A percentile compares a stretch with the other conserved stretches of the same genome.
Conservation (phyloP, 2,888 invertebrate genomes). For the Formica aserva region DNA sequence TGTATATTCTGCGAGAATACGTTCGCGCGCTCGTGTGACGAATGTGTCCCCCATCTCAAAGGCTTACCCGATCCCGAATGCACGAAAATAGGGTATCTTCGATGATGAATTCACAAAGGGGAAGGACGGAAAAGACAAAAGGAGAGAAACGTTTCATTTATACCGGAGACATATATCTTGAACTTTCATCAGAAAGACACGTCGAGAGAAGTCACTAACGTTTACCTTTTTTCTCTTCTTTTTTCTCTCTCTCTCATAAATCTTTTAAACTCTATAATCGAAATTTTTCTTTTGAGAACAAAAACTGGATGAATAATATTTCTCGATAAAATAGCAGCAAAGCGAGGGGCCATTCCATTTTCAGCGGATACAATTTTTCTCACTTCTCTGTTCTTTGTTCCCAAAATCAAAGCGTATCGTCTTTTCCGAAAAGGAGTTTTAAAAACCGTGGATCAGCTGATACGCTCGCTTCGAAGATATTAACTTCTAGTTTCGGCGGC, state of each 20-base stretch:
- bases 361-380: background rate
- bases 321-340: background rate
- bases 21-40: background rate
- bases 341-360: background rate
- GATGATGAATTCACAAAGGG: background rate
- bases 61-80: background rate
- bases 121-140: background rate
- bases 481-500: background rate
- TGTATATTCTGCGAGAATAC: conserved; percentile 9
- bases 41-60: background rate
- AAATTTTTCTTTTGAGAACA: background rate
- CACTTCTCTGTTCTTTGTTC: background rate
- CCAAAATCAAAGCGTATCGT: background rate
- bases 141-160: background rate
- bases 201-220: background rate
- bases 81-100: background rate
- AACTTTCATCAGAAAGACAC: background rate
- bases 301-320: background rate
- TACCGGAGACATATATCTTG: background rate
- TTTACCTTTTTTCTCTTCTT: background rate
- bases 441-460: background rate
- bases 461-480: background rate
- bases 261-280: background rate
- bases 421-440: background rate
- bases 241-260: background rate